Percentiles rank a stretch among this genome's conserved stretches.
These are phyloP conservation scores for Hoplodrina ambigua DNA, from an alignment of 2,888 invertebrate genomes.

Conservation along the genomic window DNA sequence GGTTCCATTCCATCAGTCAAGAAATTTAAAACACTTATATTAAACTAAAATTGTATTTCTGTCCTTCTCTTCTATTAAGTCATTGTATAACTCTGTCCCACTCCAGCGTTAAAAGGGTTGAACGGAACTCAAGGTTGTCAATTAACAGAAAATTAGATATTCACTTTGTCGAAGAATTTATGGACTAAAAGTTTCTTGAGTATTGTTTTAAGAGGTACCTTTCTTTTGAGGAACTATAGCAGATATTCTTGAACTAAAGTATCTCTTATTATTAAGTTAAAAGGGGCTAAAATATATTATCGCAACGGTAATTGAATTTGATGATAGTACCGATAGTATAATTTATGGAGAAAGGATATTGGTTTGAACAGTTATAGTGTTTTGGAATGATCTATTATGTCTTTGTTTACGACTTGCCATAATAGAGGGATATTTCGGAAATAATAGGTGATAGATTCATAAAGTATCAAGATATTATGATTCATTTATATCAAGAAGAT, in stretches of 20 bases:
- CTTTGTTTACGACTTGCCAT: conserved; percentile 14
- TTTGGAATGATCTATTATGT: conserved; percentile 24
- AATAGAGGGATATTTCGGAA: conserved; percentile 12
- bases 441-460: conserved; percentile 17
- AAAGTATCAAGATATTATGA: conserved; percentile 28
- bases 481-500: neutral
- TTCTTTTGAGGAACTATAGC: conserved; percentile 43
- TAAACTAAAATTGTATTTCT: conserved; percentile 47
- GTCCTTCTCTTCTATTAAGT: conserved; percentile 36
- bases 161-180: conserved; percentile 65
- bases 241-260: conserved; percentile 4
- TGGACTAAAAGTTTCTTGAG: conserved; percentile 41
- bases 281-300: conserved; percentile 42
- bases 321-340: conserved; percentile 37
- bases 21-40: conserved; percentile 39
- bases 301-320: conserved; percentile 53
- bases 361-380: conserved; percentile 6
- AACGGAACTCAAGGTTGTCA: conserved; percentile 60
- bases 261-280: conserved; percentile 30
- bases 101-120: conserved; percentile 61
- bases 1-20: conserved; percentile 45
- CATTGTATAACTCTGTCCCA: conserved; percentile 37
- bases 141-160: conserved; percentile 66
- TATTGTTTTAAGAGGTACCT: conserved; percentile 57
- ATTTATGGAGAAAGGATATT: conserved; percentile 59